Evolutionary conservation across 2,797 vertebrate genomes (phyloP).

Genomic region (Adrianichthys oophorus): DNA sequence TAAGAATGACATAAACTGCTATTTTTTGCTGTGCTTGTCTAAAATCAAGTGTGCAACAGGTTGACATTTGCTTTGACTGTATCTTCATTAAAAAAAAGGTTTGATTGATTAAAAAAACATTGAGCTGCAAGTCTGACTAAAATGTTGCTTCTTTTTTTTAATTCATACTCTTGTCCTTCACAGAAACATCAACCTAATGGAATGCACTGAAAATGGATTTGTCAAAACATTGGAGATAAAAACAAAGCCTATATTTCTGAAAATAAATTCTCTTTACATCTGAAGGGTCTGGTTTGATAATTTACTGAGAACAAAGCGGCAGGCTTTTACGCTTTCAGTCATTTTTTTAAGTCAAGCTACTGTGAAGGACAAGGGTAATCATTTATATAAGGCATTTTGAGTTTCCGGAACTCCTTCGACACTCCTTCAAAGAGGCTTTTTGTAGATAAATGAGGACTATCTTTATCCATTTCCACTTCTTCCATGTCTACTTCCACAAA

Average conservation of each 20-base stretch:
- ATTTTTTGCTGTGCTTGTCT: slow-evolving; percentile 40
- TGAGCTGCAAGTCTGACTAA: slow-evolving; percentile 81
- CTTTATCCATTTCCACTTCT: slow-evolving; percentile 79
- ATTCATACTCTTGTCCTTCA: slow-evolving; percentile 87
- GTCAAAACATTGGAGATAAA: slow-evolving; percentile 27
- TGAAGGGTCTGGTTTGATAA: slow-evolving; percentile 38
- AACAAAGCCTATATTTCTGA: slow-evolving; percentile 34
- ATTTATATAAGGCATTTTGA: slow-evolving; percentile 98
- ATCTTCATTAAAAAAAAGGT: slow-evolving; percentile 71
- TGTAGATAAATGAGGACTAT: slow-evolving; percentile 83
- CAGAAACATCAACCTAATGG: slow-evolving; percentile 69
- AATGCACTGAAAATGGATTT: slow-evolving; percentile 50
- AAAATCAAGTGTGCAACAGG: slow-evolving; percentile 34
- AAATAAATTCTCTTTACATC: slow-evolving; percentile 12
- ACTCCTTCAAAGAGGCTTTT: slow-evolving; percentile 82
- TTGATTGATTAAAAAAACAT: slow-evolving; percentile 71
- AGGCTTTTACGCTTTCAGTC: slow-evolving; percentile 73
- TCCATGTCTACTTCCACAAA: slow-evolving; percentile 59
- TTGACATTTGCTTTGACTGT: slow-evolving; percentile 86
- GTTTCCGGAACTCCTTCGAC: slow-evolving; percentile 88
- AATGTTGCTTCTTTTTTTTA: slow-evolving; percentile 84
- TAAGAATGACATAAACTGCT: slow-evolving; percentile 54
- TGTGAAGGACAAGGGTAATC: slow-evolving; percentile 89
- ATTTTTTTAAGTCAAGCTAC: slow-evolving; percentile 78
- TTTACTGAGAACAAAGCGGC: slow-evolving; percentile 24